Base-by-base conservation (phyloP, 2,888 invertebrate species). In the Cordilura impudica region DNA sequence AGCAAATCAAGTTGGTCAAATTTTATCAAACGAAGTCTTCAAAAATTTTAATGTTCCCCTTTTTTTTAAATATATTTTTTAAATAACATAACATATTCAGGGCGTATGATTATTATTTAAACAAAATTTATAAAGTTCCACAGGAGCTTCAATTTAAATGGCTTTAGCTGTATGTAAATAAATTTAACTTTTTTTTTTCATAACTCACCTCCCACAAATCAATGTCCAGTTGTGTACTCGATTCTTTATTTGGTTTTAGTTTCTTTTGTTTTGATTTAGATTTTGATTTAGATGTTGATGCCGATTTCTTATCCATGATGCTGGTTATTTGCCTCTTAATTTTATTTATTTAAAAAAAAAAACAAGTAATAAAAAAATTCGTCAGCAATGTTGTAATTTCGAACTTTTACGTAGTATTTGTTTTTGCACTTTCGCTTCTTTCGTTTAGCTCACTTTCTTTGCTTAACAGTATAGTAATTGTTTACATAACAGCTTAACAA, bases 201-300 rank as follows among this genome's bases (percentile, higher is more conserved):
- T 1, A 35, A 83, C 87, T 86, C 81, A 89, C 89, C 85, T 89
- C 89, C 89, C 89, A 89, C 49, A 88, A 83, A 82, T 89, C 88
- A 61, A 89, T 84, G 83, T 89, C 89, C 82, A 89, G 70, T 47
- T 83, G 82, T n/a, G 86, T 87, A 75, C 87, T 87, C 18, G 88
- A 88, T 71, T 86, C 87, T 58, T 87, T 87, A 82, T 88, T 88
- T 6, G 87, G 82, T 79, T 87, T 87, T 6, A 86, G 83, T 72
- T 84, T 82, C 79, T 87, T 87, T 75, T 83, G 84, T 82, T 87
- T 86, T 47, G 85, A 81, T 82, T 87, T 87, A 4, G 85, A 78
- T 83, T 87, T 87, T 66, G 85, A 81, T 83, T 87, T 82, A 18
- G 58, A 67, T 19, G 63, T 26, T 26, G 75, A 61, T 8, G 49